Conservation (phyloP, 2,888 invertebrate species). For the Limnephilus lunatus region DNA sequence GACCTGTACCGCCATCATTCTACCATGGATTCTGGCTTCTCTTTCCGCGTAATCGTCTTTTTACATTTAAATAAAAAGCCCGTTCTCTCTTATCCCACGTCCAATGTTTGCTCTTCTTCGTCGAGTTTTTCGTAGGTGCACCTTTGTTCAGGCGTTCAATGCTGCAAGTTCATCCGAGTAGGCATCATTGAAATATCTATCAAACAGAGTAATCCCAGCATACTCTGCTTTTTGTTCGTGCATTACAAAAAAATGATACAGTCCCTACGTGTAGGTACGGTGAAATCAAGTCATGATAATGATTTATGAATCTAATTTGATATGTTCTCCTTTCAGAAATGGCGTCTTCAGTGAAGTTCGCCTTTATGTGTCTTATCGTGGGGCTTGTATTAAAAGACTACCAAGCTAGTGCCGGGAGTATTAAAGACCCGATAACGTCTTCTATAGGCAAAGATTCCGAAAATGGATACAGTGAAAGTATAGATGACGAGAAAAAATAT, state of each 20-base stretch:
- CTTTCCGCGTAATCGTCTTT: not conserved
- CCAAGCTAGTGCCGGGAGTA: not conserved
- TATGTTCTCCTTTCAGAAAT: conserved; percentile 55
- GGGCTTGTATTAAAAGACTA: conserved; percentile 29
- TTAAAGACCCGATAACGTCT: not conserved
- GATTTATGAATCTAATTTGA: not conserved
- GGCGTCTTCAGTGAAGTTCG: conserved; percentile 49
- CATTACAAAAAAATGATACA: too few species aligned
- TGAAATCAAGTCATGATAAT: too few species aligned
- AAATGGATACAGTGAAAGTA: not conserved
- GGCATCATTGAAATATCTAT: not conserved
- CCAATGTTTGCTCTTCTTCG: not conserved
- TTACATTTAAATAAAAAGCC: not conserved
- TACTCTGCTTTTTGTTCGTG: not conserved
- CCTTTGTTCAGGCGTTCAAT: not conserved
- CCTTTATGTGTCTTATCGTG: conserved; percentile 42
- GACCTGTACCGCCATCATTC: not conserved
- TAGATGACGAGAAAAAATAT: not conserved
- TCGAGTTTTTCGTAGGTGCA: not conserved
- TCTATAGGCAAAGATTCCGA: not conserved
- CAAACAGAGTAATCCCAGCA: not conserved
- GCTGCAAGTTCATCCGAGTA: not conserved
- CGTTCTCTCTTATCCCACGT: not conserved
- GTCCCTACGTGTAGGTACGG: too few species aligned
- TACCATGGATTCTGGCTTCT: not conserved